Evolutionary conservation across 2,888 invertebrate species (phyloP).

Genomic region (Adela reaumurella): DNA sequence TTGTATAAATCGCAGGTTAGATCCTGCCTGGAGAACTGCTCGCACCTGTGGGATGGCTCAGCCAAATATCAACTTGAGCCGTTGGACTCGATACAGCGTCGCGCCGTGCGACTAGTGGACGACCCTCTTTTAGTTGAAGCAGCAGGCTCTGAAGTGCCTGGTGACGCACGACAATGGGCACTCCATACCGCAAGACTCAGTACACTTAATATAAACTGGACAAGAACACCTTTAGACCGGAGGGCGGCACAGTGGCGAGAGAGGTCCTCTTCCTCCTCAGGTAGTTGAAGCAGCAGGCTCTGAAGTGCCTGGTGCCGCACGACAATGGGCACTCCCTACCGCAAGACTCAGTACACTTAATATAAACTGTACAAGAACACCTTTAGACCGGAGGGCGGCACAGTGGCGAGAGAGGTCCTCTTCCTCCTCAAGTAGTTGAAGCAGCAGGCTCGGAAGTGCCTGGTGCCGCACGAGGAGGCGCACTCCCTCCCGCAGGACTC

Average conservation of each 20-base stretch:
- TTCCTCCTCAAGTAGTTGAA: slow-evolving; percentile 69
- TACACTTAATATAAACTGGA: too few relatives aligned
- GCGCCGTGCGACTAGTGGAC: too few relatives aligned
- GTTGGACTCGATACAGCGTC: too few relatives aligned
- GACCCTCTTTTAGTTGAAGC: slow-evolving; percentile 70
- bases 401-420: slow-evolving; percentile 18
- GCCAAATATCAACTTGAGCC: too few relatives aligned
- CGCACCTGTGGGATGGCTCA: too few relatives aligned
- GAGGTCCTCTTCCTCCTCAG: slow-evolving; percentile 55
- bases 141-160: slow-evolving; percentile 65
- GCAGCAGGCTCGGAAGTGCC: slow-evolving; percentile 68
- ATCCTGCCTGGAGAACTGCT: too few relatives aligned
- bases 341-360: too few relatives aligned
- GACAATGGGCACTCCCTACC: slow-evolving; percentile 64
- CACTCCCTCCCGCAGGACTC: slow-evolving; percentile 69
- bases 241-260: neutral
- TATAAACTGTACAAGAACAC: neutral
- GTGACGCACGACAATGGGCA: slow-evolving; percentile 67
- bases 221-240: neutral
- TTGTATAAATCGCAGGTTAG: too few relatives aligned
- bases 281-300: slow-evolving; percentile 72
- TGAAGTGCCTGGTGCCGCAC: slow-evolving; percentile 66
- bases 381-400: neutral
- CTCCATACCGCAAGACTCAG: slow-evolving; percentile 66
- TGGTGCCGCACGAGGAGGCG: slow-evolving; percentile 63